Evolutionary conservation across 2,113 vertebrate species (phyloP).

Genomic region (Crypturellus undulatus): DNA sequence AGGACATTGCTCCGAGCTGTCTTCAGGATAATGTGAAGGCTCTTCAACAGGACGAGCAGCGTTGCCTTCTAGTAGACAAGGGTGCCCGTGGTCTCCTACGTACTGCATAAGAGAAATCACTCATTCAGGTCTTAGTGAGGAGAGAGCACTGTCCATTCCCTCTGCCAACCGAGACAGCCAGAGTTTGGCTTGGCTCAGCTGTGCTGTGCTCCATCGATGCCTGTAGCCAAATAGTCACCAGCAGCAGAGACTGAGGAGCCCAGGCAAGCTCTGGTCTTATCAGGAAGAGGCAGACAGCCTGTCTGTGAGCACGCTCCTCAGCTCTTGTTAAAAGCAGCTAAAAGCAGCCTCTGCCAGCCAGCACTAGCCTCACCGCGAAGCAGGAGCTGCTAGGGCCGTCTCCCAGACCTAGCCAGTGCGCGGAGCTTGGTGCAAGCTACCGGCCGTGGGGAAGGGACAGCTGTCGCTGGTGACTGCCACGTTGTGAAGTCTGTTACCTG

Average conservation of each 20-base stretch:
- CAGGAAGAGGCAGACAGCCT: neutral
- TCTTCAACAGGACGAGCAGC: neutral
- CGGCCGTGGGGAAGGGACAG: neutral
- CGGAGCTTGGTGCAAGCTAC: neutral
- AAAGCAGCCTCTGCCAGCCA: neutral
- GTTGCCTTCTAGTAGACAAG: neutral
- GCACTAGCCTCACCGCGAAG: neutral
- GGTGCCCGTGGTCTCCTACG: accelerated
- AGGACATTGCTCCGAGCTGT: neutral
- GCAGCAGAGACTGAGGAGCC: neutral
- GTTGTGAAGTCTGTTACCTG: neutral
- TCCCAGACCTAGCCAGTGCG: neutral
- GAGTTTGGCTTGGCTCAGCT: accelerated
- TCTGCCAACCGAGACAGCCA: neutral
- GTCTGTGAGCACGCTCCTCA: accelerated
- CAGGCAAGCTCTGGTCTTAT: neutral
- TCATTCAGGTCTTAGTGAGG: neutral
- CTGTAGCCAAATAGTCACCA: neutral
- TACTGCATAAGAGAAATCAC: neutral
- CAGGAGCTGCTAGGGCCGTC: neutral
- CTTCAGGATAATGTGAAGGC: accelerated
- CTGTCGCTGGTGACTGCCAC: neutral
- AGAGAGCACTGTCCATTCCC: neutral
- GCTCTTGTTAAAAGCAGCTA: accelerated
- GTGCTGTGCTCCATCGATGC: neutral